phyloP scores from a whole-genome alignment of 2,797 vertebrate species.

The Adelosebastes latens region DNA sequence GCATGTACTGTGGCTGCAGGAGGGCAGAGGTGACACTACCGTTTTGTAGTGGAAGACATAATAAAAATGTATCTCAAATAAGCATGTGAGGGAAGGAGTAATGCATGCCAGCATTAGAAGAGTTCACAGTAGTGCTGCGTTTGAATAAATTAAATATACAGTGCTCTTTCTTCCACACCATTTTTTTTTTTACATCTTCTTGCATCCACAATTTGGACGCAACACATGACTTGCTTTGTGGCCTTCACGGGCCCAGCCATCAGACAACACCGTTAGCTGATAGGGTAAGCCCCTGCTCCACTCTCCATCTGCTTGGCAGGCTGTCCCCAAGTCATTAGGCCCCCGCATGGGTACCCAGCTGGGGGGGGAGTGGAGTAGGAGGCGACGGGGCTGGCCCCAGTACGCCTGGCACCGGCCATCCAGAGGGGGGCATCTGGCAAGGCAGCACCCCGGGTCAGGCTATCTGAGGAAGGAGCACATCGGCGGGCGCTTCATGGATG shows the following conservation, averaged over 20 bases:
- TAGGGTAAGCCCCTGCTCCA: conserved; percentile 55
- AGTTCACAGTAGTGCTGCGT: not conserved
- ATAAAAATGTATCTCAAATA: not conserved
- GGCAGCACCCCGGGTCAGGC: conserved; percentile 78
- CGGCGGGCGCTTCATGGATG: conserved; percentile 79
- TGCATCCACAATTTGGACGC: conserved; percentile 9
- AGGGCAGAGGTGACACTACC: not conserved
- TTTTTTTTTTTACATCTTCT: not conserved
- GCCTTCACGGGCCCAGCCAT: conserved; percentile 18
- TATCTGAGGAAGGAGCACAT: conserved; percentile 82
- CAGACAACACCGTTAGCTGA: conserved; percentile 42
- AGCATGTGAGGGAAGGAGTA: not conserved
- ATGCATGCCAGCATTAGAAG: too few relatives aligned
- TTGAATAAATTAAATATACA: not conserved
- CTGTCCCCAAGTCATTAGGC: conserved; percentile 77
- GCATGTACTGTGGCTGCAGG: not conserved
- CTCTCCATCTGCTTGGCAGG: conserved; percentile 73
- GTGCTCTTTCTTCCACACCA: not conserved
- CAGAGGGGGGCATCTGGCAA: conserved; percentile 78
- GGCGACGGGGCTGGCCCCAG: conserved; percentile 46
- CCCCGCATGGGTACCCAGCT: conserved; percentile 63
- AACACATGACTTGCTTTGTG: conserved; percentile 29
- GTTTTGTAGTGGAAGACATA: not conserved
- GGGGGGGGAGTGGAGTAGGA: conserved; percentile 42
- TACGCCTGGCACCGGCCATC: conserved; percentile 62